These are phyloP conservation scores for Puffinus mauretanicus DNA, from an alignment of 2,113 vertebrate species.

Conservation along the genomic window DNA sequence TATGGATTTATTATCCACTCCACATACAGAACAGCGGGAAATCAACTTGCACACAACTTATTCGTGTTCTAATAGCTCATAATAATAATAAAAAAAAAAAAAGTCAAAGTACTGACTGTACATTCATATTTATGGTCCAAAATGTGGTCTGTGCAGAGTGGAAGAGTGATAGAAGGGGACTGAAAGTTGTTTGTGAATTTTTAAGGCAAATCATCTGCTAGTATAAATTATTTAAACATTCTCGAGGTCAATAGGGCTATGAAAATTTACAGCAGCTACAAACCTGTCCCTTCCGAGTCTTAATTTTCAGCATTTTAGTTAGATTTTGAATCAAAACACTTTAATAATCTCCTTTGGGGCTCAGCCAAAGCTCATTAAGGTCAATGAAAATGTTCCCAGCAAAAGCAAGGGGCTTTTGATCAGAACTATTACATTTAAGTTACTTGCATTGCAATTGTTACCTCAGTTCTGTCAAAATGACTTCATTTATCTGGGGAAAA, in stretches of 20 bases:
- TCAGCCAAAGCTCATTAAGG: not conserved
- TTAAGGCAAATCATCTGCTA: not conserved
- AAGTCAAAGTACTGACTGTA: not conserved
- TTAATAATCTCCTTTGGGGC: not conserved
- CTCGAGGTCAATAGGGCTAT: not conserved
- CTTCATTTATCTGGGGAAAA: not conserved
- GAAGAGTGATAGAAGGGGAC: not conserved
- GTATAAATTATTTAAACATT: not conserved
- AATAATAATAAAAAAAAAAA: not conserved
- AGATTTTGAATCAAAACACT: not conserved
- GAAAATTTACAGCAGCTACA: not conserved
- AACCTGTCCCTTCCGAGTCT: not conserved
- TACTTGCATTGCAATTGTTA: not conserved
- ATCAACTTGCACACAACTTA: constrained; percentile 3
- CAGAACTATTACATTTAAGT: not conserved
- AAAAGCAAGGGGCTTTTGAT: not conserved
- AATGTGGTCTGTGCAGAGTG: not conserved
- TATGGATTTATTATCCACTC: not conserved
- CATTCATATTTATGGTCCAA: not conserved
- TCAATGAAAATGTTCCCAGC: not conserved
- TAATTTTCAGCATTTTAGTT: not conserved
- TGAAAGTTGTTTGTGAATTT: not conserved
- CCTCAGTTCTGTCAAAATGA: not conserved
- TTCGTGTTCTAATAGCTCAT: not conserved
- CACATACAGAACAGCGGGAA: not conserved